phyloP scores from a whole-genome alignment of 2,888 invertebrate genomes.

The Endomychus coccineus region DNA sequence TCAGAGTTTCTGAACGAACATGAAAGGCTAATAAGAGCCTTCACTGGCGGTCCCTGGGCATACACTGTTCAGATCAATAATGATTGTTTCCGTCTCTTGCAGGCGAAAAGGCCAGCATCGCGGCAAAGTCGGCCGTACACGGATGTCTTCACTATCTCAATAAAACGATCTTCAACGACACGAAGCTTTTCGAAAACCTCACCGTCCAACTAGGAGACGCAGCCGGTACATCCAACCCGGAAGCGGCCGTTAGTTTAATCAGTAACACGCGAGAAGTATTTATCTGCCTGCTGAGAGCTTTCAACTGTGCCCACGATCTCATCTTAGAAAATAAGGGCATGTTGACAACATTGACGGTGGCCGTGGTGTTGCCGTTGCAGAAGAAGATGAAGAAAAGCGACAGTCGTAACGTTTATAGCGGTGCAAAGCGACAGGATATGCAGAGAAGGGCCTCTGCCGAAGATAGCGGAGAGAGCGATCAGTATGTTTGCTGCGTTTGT shows the following conservation, averaged over 20 bases:
- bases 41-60: too few relatives aligned
- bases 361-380: slow-evolving; percentile 60
- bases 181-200: slow-evolving; percentile 38
- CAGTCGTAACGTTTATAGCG: too few relatives aligned
- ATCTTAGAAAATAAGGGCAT: slow-evolving; percentile 77
- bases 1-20: too few relatives aligned
- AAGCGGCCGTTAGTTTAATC: slow-evolving; percentile 31
- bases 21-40: too few relatives aligned
- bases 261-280: slow-evolving; percentile 65
- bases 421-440: background rate
- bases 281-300: slow-evolving; percentile 65
- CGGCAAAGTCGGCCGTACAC: slow-evolving; percentile 79
- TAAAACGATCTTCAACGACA: slow-evolving; percentile 53
- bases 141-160: slow-evolving; percentile 79
- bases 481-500: slow-evolving; percentile 72
- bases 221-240: slow-evolving; percentile 8
- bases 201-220: slow-evolving; percentile 32
- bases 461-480: slow-evolving; percentile 33
- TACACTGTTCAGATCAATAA: too few relatives aligned
- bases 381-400: slow-evolving; percentile 16
- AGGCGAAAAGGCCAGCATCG: slow-evolving; percentile 72
- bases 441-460: slow-evolving; percentile 17
- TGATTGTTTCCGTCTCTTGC: slow-evolving; percentile 11
- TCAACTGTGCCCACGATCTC: slow-evolving; percentile 77
- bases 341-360: slow-evolving; percentile 77